These are phyloP conservation scores for Speoplatyrhinus poulsoni DNA, from an alignment of 2,113 vertebrate genomes.

Conservation along the genomic window DNA sequence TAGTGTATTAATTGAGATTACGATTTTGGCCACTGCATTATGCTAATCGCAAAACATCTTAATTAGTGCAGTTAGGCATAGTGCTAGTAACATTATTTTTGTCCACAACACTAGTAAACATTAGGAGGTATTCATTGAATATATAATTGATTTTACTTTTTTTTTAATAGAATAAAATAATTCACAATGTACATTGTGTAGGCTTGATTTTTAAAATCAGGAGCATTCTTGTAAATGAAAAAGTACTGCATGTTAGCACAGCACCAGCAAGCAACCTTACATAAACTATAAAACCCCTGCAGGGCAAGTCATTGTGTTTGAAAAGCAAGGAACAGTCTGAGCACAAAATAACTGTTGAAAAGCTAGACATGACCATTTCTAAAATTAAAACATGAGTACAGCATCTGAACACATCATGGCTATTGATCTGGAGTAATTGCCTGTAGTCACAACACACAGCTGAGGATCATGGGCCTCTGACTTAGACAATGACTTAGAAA, in stretches of 20 bases:
- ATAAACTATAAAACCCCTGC: slow-evolving; percentile 13
- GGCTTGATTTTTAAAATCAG: background rate
- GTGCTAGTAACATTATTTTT: too few relatives aligned
- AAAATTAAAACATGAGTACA: slow-evolving; percentile 56
- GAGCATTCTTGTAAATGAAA: background rate
- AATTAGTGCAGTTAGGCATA: too few relatives aligned
- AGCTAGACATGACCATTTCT: slow-evolving; percentile 38
- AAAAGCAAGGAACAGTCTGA: slow-evolving; percentile 33
- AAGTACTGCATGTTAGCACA: too few relatives aligned
- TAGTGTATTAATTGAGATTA: too few relatives aligned
- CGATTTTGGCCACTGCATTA: too few relatives aligned
- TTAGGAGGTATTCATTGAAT: too few relatives aligned
- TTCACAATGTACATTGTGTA: background rate
- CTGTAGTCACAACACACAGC: slow-evolving; percentile 57
- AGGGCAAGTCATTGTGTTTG: slow-evolving; percentile 25
- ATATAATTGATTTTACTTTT: too few relatives aligned
- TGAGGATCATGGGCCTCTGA: slow-evolving; percentile 69
- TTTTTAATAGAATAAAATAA: too few relatives aligned
- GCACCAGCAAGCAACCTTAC: too few relatives aligned
- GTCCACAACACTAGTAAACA: background rate
- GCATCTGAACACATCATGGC: slow-evolving; percentile 27
- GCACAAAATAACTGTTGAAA: slow-evolving; percentile 65
- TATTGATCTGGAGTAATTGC: slow-evolving; percentile 58
- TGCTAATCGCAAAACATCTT: too few relatives aligned
- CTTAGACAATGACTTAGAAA: slow-evolving; percentile 58